A percentile compares a stretch with the other conserved stretches of the same genome.
These are phyloP conservation scores for Spheniscus mendiculus DNA, from an alignment of 2,113 vertebrate genomes.

Conservation along the genomic window DNA sequence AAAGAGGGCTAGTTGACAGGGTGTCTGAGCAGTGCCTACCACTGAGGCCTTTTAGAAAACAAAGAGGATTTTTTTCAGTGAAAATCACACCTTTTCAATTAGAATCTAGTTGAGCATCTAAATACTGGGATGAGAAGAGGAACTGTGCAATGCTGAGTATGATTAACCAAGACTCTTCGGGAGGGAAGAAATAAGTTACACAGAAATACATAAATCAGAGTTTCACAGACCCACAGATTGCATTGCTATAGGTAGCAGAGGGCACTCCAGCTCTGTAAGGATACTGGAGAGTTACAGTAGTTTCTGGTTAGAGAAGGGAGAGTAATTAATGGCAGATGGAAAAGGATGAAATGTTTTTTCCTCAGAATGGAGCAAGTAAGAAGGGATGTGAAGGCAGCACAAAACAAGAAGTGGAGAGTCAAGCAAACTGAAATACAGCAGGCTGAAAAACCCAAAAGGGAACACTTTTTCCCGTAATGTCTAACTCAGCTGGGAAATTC, in stretches of 20 bases:
- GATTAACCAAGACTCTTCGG: not conserved
- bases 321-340: constrained; percentile 28
- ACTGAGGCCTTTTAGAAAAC: not conserved
- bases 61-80: not conserved
- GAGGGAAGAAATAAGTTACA: not conserved
- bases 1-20: not conserved
- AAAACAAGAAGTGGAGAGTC: constrained; percentile 23
- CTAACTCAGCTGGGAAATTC: constrained; percentile 61
- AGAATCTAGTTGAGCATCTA: not conserved
- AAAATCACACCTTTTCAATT: not conserved
- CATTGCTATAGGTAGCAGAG: not conserved
- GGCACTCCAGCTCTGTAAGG: not conserved
- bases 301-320: not conserved
- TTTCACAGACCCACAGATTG: not conserved
- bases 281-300: not conserved
- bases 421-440: constrained; percentile 34
- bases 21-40: not conserved
- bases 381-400: not conserved
- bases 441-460: constrained; percentile 61
- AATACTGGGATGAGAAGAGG: not conserved
- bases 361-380: not conserved
- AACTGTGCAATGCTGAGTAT: not conserved
- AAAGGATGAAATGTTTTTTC: constrained; percentile 11
- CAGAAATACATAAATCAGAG: not conserved
- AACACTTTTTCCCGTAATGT: constrained; percentile 43